Percentiles rank a stretch among this genome's conserved stretches.
These are phyloP conservation scores for Poecilus cupreus DNA, from an alignment of 2,888 invertebrate species.

Conservation along the genomic window DNA sequence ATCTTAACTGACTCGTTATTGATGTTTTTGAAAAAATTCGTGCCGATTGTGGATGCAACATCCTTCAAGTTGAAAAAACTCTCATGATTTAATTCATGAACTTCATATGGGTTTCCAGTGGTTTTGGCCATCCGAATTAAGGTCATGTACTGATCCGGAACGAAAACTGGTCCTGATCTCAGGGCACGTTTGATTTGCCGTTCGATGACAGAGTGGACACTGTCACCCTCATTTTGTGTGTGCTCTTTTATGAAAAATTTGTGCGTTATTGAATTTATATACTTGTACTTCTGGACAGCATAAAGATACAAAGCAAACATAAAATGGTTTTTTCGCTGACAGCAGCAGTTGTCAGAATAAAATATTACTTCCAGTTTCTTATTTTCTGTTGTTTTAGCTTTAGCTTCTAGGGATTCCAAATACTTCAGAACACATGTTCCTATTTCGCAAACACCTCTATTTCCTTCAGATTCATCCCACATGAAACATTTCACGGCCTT, in stretches of 20 bases:
- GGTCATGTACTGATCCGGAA: slow-evolving; percentile 65
- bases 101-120: slow-evolving; percentile 57
- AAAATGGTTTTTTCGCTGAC: slow-evolving; percentile 61
- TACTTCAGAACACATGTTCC: slow-evolving; percentile 56
- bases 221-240: slow-evolving; percentile 66
- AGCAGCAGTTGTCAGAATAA: slow-evolving; percentile 66
- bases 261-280: slow-evolving; percentile 62
- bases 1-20: slow-evolving; percentile 1
- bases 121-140: slow-evolving; percentile 62
- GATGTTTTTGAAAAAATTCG: not conserved
- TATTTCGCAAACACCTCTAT: slow-evolving; percentile 60
- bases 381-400: slow-evolving; percentile 34
- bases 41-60: slow-evolving; percentile 46
- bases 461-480: slow-evolving; percentile 57
- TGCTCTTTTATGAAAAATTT: slow-evolving; percentile 66
- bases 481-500: slow-evolving; percentile 51
- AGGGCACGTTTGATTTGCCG: slow-evolving; percentile 61
- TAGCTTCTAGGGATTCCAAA: slow-evolving; percentile 42
- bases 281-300: slow-evolving; percentile 54
- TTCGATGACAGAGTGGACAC: slow-evolving; percentile 63
- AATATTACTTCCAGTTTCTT: slow-evolving; percentile 63
- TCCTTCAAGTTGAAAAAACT: slow-evolving; percentile 55
- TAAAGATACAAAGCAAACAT: slow-evolving; percentile 59
- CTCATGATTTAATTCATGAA: slow-evolving; percentile 46
- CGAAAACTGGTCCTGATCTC: slow-evolving; percentile 65